Percentiles rank a stretch among this genome's conserved stretches.
These are phyloP conservation scores for Hiodon alosoides DNA, from an alignment of 2,113 vertebrate species.

Conservation along the genomic window DNA sequence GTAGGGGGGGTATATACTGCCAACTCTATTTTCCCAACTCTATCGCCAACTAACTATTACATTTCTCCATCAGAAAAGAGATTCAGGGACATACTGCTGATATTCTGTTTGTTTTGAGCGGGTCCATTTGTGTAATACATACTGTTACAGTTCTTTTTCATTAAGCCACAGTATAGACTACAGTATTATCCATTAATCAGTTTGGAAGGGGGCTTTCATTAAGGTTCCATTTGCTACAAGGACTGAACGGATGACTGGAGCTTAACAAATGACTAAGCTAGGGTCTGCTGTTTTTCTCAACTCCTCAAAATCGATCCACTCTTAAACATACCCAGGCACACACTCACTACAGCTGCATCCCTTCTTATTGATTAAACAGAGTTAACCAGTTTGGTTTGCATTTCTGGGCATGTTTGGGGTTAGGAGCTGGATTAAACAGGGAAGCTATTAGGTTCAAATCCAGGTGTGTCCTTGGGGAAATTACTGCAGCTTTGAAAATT, in stretches of 20 bases:
- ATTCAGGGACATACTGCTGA: slow-evolving; percentile 1
- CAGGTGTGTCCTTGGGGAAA: too few species aligned
- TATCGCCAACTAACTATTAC: not conserved
- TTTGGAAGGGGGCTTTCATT: slow-evolving; percentile 22
- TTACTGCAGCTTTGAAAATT: too few species aligned
- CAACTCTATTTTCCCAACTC: not conserved
- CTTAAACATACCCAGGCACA: slow-evolving; percentile 14
- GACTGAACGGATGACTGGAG: slow-evolving; percentile 30
- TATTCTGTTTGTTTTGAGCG: not conserved
- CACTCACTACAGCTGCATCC: not conserved
- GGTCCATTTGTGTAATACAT: slow-evolving; percentile 18
- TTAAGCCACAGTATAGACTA: slow-evolving; percentile 8
- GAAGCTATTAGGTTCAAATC: too few species aligned
- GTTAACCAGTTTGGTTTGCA: too few species aligned
- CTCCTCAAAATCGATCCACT: not conserved
- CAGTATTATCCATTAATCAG: slow-evolving; percentile 26
- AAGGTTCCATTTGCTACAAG: slow-evolving; percentile 22
- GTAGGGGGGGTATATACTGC: not conserved
- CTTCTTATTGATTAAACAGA: too few species aligned
- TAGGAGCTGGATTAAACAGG: too few species aligned
- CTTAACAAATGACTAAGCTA: slow-evolving; percentile 24
- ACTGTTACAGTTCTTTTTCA: slow-evolving; percentile 20
- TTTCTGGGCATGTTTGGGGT: too few species aligned
- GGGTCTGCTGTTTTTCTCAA: slow-evolving; percentile 6
- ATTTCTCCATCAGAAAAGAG: not conserved